Evolutionary conservation across 1,140 invertebrate genomes (phyloP).

Genomic region (Eubasilissa regina): DNA sequence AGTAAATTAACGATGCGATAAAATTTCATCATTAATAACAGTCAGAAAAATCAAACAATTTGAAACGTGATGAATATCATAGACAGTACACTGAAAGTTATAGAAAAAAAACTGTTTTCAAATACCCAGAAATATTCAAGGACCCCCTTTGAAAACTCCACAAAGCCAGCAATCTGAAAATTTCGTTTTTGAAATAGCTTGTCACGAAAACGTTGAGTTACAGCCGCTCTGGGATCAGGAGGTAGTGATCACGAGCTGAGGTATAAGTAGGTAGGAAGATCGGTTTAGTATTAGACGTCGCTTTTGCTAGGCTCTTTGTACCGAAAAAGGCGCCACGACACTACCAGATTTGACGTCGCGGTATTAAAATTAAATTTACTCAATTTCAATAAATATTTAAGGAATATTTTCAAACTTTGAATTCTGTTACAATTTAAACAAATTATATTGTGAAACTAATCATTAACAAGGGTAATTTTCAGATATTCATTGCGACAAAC

Average conservation of each 20-base stretch:
- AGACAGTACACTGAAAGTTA: neutral
- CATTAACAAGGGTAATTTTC: too few relatives aligned
- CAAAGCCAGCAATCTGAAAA: slow-evolving; percentile 15
- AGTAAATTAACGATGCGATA: too few relatives aligned
- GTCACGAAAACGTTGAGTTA: slow-evolving; percentile 46
- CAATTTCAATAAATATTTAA: too few relatives aligned
- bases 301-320: slow-evolving; percentile 8
- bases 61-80: neutral
- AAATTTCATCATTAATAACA: too few relatives aligned
- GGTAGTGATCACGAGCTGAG: neutral
- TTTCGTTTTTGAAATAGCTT: slow-evolving; percentile 39
- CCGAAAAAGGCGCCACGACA: slow-evolving; percentile 7
- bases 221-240: slow-evolving; percentile 30
- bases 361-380: neutral
- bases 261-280: slow-evolving; percentile 31
- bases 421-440: too few relatives aligned
- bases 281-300: slow-evolving; percentile 38
- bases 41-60: neutral
- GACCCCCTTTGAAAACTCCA: neutral
- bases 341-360: neutral
- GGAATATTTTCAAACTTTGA: too few relatives aligned
- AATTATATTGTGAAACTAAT: too few relatives aligned
- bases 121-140: too few relatives aligned
- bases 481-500: too few relatives aligned
- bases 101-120: too few relatives aligned